A percentile compares a stretch with the other conserved stretches of the same genome.
Conservation (phyloP, 2,888 invertebrate species). For the Papilio gigon region DNA sequence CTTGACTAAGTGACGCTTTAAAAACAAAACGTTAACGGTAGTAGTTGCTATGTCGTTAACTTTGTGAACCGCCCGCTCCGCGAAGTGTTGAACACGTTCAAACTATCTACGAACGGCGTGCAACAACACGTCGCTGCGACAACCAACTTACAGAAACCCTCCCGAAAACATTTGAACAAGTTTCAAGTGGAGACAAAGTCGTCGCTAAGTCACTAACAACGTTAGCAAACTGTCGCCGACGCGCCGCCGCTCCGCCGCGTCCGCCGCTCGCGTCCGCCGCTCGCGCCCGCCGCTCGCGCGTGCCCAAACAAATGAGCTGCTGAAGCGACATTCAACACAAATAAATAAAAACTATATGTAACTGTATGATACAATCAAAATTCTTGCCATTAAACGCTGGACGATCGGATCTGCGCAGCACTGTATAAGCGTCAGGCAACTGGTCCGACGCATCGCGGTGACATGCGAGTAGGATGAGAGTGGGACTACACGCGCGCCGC, state of each 20-base stretch:
- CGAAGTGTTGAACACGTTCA: slow-evolving; percentile 4
- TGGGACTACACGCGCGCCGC: too few relatives aligned
- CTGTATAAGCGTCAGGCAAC: too few relatives aligned
- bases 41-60: not conserved
- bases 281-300: slow-evolving; percentile 2
- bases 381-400: not conserved
- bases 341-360: slow-evolving; percentile 13
- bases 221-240: slow-evolving; percentile 45
- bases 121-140: slow-evolving; percentile 14
- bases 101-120: slow-evolving; percentile 15
- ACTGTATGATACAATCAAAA: not conserved
- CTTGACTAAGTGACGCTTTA: not conserved
- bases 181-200: slow-evolving; percentile 31
- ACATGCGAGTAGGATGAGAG: too few relatives aligned
- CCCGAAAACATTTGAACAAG: slow-evolving; percentile 35
- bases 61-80: not conserved
- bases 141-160: slow-evolving; percentile 34
- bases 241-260: slow-evolving; percentile 46
- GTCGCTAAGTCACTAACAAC: slow-evolving; percentile 46
- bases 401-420: not conserved
- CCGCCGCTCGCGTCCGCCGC: too few relatives aligned
- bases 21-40: not conserved
- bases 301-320: not conserved
- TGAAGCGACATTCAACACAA: not conserved
- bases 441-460: too few relatives aligned